Conservation (phyloP, 2,888 invertebrate species). For the Leucoptera coffeella region DNA sequence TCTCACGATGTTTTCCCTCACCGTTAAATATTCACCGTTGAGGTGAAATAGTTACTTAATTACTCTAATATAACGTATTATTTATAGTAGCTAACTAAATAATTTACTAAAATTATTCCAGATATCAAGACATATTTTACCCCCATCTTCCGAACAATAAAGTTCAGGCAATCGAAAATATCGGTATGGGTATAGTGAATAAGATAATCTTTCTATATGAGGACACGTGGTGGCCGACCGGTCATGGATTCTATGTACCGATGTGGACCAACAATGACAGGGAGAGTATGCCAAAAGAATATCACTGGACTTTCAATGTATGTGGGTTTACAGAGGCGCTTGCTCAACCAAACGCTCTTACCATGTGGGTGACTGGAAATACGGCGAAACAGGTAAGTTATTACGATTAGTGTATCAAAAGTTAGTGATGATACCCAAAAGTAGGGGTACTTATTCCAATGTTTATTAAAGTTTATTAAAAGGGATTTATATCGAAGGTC, state of each 20-base stretch:
- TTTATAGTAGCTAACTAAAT: too few species aligned
- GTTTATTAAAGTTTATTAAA: too few species aligned
- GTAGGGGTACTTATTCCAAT: too few species aligned
- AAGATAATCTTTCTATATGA: constrained; percentile 60
- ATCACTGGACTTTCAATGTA: constrained; percentile 3
- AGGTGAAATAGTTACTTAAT: too few species aligned
- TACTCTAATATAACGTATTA: too few species aligned
- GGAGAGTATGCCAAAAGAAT: constrained; percentile 1
- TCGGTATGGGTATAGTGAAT: constrained; percentile 55
- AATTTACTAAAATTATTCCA: constrained; percentile 3
- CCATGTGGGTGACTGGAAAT: constrained; percentile 4
- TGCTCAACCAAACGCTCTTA: constrained; percentile 4
- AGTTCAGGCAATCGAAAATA: constrained; percentile 34
- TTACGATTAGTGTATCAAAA: too few species aligned
- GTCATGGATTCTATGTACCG: constrained; percentile 15
- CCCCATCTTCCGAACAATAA: constrained; percentile 43
- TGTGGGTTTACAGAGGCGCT: constrained; percentile 1
- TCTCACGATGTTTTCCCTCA: too few species aligned
- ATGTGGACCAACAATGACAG: constrained; percentile 16
- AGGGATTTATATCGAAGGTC: too few species aligned
- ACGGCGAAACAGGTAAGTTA: constrained; percentile 4
- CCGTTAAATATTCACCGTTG: too few species aligned
- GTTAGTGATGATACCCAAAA: constrained; percentile 14
- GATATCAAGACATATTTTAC: constrained; percentile 30
- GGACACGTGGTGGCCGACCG: constrained; percentile 51